Evolutionary conservation across 2,113 vertebrate species (phyloP).

Genomic region (Suricata suricatta): DNA sequence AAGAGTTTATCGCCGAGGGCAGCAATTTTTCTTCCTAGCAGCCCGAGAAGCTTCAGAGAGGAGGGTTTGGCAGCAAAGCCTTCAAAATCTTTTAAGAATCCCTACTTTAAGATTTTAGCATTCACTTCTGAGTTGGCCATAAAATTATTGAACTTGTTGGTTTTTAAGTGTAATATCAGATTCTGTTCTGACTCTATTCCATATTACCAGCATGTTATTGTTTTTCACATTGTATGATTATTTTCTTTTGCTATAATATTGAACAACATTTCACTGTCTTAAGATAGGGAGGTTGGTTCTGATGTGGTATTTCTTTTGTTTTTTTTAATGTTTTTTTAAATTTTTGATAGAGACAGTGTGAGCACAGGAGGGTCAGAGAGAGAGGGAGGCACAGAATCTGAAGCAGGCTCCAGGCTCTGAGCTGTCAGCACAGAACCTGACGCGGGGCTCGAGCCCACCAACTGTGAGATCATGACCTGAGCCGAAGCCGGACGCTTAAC

Average conservation of each 20-base stretch:
- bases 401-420: too few relatives aligned
- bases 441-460: too few relatives aligned
- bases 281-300: background rate
- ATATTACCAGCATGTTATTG: background rate
- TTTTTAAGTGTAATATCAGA: background rate
- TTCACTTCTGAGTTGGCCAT: constrained; percentile 8
- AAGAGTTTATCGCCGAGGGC: background rate
- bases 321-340: too few relatives aligned
- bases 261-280: background rate
- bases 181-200: background rate
- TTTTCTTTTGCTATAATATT: background rate
- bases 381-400: too few relatives aligned
- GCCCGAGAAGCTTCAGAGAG: background rate
- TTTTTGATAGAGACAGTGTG: too few relatives aligned
- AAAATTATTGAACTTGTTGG: background rate
- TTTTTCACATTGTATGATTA: constrained; percentile 13
- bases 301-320: background rate
- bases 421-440: too few relatives aligned
- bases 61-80: background rate
- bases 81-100: background rate
- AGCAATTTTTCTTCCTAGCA: background rate
- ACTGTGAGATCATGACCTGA: too few relatives aligned
- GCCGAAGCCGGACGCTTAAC: too few relatives aligned
- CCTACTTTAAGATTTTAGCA: background rate
- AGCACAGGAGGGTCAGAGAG: too few relatives aligned